phyloP scores from a whole-genome alignment of 1,140 invertebrate species.

The Meteorus sp. region DNA sequence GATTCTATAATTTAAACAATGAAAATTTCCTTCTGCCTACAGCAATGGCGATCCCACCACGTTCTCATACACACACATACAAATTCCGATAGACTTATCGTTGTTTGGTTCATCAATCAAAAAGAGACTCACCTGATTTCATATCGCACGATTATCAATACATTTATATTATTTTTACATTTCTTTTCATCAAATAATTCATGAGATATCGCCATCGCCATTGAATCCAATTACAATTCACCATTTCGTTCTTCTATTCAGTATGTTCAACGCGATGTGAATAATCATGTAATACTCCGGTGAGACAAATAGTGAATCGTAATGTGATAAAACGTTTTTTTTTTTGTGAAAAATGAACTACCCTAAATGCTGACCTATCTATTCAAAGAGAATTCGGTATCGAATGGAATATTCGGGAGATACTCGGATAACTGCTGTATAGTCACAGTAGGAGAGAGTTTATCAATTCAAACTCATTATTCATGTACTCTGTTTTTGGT shows the following conservation, averaged over 20 bases:
- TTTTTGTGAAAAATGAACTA: conserved; percentile 42
- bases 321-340: conserved; percentile 9
- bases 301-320: not conserved
- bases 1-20: not conserved
- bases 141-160: too few species aligned
- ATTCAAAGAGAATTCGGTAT: conserved; percentile 32
- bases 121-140: not conserved
- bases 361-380: conserved; percentile 60
- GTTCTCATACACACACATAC: not conserved
- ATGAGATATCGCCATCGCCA: conserved; percentile 41
- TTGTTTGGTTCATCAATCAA: too few species aligned
- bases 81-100: conserved; percentile 1
- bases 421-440: conserved; percentile 45
- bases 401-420: too few species aligned
- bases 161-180: too few species aligned
- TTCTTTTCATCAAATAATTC: too few species aligned
- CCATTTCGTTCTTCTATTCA: too few species aligned
- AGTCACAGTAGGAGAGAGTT: conserved; percentile 52
- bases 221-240: conserved; percentile 50
- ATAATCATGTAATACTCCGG: not conserved
- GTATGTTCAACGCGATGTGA: too few species aligned
- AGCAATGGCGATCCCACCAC: conserved; percentile 24
- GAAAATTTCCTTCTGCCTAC: conserved; percentile 8
- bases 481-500: conserved; percentile 52
- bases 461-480: conserved; percentile 52